phyloP scores from a whole-genome alignment of 2,797 vertebrate species.

The Channa striata region DNA sequence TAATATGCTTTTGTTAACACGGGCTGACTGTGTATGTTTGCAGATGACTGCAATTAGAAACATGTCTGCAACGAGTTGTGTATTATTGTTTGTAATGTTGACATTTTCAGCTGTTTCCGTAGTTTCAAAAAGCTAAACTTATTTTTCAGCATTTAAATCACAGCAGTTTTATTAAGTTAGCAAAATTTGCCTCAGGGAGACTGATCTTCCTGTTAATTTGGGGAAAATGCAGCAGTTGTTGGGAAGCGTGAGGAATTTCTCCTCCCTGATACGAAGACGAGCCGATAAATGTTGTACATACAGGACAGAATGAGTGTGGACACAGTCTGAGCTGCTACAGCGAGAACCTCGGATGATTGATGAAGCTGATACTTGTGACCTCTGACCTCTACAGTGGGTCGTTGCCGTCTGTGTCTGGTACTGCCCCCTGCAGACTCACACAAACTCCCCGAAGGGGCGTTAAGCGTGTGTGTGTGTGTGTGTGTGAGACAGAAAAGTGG shows the following conservation, averaged over 20 bases:
- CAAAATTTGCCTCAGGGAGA: too few species aligned
- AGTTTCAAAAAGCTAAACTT: too few species aligned
- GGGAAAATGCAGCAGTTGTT: too few species aligned
- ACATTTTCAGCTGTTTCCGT: too few species aligned
- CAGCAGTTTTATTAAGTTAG: too few species aligned
- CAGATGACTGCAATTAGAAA: too few species aligned
- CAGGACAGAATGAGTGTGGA: background rate
- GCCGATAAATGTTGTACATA: background rate
- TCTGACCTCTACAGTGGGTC: slow-evolving; percentile 40
- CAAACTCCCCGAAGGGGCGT: slow-evolving; percentile 21
- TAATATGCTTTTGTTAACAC: too few species aligned
- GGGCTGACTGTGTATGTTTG: too few species aligned
- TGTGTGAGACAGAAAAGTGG: slow-evolving; percentile 10
- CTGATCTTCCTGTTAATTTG: too few species aligned
- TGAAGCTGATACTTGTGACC: slow-evolving; percentile 32
- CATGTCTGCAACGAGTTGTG: too few species aligned
- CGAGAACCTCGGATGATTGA: slow-evolving; percentile 26
- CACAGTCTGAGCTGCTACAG: background rate
- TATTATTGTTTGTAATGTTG: too few species aligned
- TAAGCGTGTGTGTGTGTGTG: slow-evolving; percentile 3
- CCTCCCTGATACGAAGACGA: background rate
- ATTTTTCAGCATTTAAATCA: too few species aligned
- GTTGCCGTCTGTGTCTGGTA: slow-evolving; percentile 18
- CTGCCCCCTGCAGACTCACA: slow-evolving; percentile 33
- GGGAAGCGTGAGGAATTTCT: background rate